These are phyloP conservation scores for Brienomyrus longianalis DNA, from an alignment of 2,113 vertebrate genomes.

Conservation along the genomic window DNA sequence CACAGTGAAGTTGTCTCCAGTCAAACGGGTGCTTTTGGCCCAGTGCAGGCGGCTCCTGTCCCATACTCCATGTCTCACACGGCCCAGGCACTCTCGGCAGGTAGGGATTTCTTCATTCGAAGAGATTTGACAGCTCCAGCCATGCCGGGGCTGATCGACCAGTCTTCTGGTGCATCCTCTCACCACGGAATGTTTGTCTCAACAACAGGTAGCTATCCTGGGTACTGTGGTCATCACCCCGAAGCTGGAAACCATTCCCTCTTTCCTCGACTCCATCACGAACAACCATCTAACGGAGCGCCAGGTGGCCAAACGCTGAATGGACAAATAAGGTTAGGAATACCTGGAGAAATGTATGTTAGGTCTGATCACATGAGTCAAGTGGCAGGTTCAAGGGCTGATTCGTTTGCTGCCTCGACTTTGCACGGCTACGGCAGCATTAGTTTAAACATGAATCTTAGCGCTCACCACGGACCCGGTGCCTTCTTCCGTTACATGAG, in stretches of 20 bases:
- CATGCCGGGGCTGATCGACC: slow-evolving; percentile 75
- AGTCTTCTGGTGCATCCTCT: slow-evolving; percentile 74
- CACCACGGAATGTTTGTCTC: slow-evolving; percentile 95
- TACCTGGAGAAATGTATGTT: slow-evolving; percentile 96
- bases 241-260: slow-evolving; percentile 80
- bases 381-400: slow-evolving; percentile 83
- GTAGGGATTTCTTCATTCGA: slow-evolving; percentile 81
- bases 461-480: slow-evolving; percentile 83
- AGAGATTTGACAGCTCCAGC: slow-evolving; percentile 79
- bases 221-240: slow-evolving; percentile 92
- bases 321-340: slow-evolving; percentile 94
- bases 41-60: slow-evolving; percentile 65
- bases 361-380: slow-evolving; percentile 89
- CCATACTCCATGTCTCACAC: slow-evolving; percentile 71
- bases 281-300: slow-evolving; percentile 80
- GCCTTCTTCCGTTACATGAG: slow-evolving; percentile 98
- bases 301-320: slow-evolving; percentile 85
- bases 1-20: slow-evolving; percentile 78
- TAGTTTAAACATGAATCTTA: slow-evolving; percentile 85
- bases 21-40: slow-evolving; percentile 77
- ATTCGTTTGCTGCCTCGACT: slow-evolving; percentile 81
- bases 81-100: slow-evolving; percentile 73
- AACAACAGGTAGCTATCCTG: slow-evolving; percentile 98
- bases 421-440: slow-evolving; percentile 82
- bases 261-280: slow-evolving; percentile 85